A percentile compares a stretch with the other conserved stretches of the same genome.
Evolutionary conservation across 2,888 invertebrate genomes (phyloP).

Genomic region (Lamellibrachia columna): DNA sequence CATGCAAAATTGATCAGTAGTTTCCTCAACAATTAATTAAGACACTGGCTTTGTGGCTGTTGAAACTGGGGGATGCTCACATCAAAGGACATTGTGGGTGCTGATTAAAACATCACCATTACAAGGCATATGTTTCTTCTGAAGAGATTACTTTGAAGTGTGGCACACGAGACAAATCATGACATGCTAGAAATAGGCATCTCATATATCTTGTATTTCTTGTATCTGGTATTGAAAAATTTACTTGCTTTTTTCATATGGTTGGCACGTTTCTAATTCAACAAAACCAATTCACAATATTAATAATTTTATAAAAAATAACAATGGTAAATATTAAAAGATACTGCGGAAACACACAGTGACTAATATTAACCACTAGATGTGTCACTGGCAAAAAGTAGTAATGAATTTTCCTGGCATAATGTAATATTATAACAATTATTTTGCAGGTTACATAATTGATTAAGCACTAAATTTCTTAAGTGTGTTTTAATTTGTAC

Average conservation of each 20-base stretch:
- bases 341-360: background rate
- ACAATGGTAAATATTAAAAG: background rate
- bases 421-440: background rate
- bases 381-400: slow-evolving; percentile 4
- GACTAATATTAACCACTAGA: background rate
- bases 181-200: background rate
- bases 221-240: background rate
- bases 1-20: slow-evolving; percentile 13
- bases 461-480: background rate
- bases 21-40: slow-evolving; percentile 16
- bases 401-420: background rate
- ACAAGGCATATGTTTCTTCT: background rate
- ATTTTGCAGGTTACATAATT: background rate
- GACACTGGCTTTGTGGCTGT: background rate
- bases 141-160: background rate
- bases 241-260: background rate
- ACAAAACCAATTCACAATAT: background rate
- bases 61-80: background rate
- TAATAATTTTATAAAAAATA: background rate
- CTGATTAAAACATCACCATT: background rate
- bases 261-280: background rate
- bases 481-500: background rate
- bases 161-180: background rate
- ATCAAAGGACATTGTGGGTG: background rate
- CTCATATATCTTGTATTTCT: background rate